phyloP scores from a whole-genome alignment of 2,888 invertebrate species.

The Boloria selene region DNA sequence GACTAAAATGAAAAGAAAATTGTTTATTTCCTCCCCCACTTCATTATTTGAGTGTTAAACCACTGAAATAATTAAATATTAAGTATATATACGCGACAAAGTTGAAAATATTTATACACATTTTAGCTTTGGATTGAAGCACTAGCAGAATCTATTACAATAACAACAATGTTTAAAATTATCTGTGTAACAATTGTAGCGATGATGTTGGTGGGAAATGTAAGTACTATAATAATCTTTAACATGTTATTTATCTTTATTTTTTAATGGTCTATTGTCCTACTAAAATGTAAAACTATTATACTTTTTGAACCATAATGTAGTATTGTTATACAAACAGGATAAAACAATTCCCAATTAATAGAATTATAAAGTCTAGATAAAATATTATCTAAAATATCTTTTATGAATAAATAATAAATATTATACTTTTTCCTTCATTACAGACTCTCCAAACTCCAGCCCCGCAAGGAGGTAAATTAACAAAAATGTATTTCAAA shows the following conservation, averaged over 20 bases:
- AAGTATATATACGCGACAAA: conserved; percentile 8
- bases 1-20: conserved; percentile 18
- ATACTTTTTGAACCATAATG: too few relatives aligned
- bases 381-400: too few relatives aligned
- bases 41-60: neutral
- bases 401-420: too few relatives aligned
- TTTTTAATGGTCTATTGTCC: too few relatives aligned
- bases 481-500: too few relatives aligned
- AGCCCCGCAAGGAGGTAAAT: conserved; percentile 20
- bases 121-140: neutral
- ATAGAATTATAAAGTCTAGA: too few relatives aligned
- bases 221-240: conserved; percentile 24
- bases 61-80: conserved; percentile 13
- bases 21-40: conserved; percentile 20
- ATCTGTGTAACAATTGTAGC: conserved; percentile 26
- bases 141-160: neutral
- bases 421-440: neutral
- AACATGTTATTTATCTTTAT: too few relatives aligned
- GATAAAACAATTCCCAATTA: too few relatives aligned
- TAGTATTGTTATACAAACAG: too few relatives aligned
- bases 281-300: too few relatives aligned
- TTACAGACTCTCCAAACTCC: conserved; percentile 22
- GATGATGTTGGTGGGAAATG: conserved; percentile 30
- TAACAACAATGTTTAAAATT: conserved; percentile 33
- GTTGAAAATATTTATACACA: neutral